Base-by-base conservation (phyloP, 2,113 vertebrate genomes). In the Lepisosteus oculatus region DNA sequence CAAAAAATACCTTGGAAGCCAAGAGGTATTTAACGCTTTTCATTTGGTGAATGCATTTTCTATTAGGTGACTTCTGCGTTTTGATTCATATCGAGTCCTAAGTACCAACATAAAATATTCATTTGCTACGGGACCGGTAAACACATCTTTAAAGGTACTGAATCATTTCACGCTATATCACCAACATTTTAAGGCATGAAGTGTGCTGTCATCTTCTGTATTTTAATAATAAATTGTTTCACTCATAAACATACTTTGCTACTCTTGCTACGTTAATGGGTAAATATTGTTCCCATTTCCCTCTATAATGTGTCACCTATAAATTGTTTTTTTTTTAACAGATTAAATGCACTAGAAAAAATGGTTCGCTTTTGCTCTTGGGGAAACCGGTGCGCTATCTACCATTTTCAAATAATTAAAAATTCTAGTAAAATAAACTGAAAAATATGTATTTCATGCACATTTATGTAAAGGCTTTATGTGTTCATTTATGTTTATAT, bases 101-200 rank as follows among this genome's bases (percentile, higher is more conserved):
- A 76, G 88, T 80, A 84, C 68, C 64, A 77, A 41, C 78, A 94
- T 96, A 0, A 95, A 96, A 94, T 92, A 95, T 97, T 95, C 72
- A 95, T 86, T 86, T 89, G 86, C 87, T 64, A 78, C 88, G 92
- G 92, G 92, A 92, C 85, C 88, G 80, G 89, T 91, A 93, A 94
- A 94, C 91, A 93, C 84, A 90, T 85, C 87, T 88, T 92, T 88
- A 88, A 85, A 89, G 84, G 86, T 82, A 85, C 81, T 78, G 85
- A 72, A 73, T 87, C 82, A 88, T 88, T 92, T 90, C 88, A 89
- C 87, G 83, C 87, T 82, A 85, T 85, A 89, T 85, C 85, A 84
- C 88, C 87, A 88, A 86, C 87, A 90, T 89, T 82, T 89, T 85
- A 89, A 80, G 80, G 85, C 82, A 81, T 86, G 75, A 77, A 79